Evolutionary conservation across 2,797 vertebrate genomes (phyloP), one percentile per base, ranked within the genome.

Genomic region (Cryptoprocta ferox): DNA sequence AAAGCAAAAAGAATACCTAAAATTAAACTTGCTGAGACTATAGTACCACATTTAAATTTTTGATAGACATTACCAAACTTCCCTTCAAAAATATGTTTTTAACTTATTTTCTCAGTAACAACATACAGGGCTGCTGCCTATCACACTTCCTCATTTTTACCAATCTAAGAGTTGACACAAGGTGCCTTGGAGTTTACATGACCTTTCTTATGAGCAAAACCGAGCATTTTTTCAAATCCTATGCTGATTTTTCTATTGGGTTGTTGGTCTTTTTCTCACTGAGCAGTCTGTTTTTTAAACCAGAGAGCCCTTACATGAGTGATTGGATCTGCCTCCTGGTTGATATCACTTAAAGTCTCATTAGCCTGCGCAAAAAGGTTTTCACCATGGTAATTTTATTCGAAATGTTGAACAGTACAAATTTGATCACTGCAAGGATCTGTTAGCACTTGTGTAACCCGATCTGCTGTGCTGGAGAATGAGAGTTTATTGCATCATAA

Each of bases 291-390:
- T 32, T 91, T 86, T 96, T 94, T 32, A 97, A 97, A 91, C 45
- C 63, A 89, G 24, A 94, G 63, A 92, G 32, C n/a, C 39, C 32
- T 95, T 83, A 78, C 70, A 45, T 68, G 95, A 96, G 50, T 4
- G 24, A 97, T 68, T 92, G 78, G 84, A 73, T 85, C 89, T 94
- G 94, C 92, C 80, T 97, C 50, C 89, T 95, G 95, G 84, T 78
- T 97, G 93, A 96, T 97, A 61, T 95, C 94, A 96, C 96, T 98
- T 97, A 97, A 97, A 96, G 85, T 97, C 85, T 95, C 95, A 96
- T 98, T 96, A 97, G 95, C 73, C 83, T 91, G 65, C 45, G 95
- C 75, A 95, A 90, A 95, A 97, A 93, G 95, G 48, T 97, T 97
- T 97, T 94, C 78, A 84, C 45, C 45, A 81, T 30, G 42, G 82